Base-by-base conservation (phyloP, 2,797 vertebrate species). In the Malurus leucopterus region DNA sequence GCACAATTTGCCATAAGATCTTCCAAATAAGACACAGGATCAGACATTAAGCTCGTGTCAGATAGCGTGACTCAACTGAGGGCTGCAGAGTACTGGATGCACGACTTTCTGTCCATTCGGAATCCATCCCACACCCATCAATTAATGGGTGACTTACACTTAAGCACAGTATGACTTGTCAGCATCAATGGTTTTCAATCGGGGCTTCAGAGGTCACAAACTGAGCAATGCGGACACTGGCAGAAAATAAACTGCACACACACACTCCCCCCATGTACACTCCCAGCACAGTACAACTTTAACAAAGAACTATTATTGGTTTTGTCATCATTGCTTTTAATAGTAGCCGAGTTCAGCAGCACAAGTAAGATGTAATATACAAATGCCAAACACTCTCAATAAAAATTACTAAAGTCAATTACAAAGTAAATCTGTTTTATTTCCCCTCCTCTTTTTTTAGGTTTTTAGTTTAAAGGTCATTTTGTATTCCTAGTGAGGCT, bases 381-480 rank as follows among this genome's bases (percentile, higher is more conserved):
- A 96, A 95, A 94, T 68, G 55, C 41, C 90, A 96, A 80, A 89
- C 63, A 57, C 29, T 90, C 84, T 88, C 43, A 91, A 63, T 65
- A 93, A 93, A 79, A 93, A 92, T 79, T 76, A 94, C 46, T 93
- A 89, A 94, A 94, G 47, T 58, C n/a, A 86, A 90, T 94, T 92
- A 91, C 62, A 92, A 95, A 95, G 47, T 30, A 91, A 94, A 95
- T 92, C 71, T 53, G 71, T 73, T 96, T 96, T 93, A 94, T 93
- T 93, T 93, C 77, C 55, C 68, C 84, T 87, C 77, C 63, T 63
- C 18, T 58, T 86, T 91, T 90, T 89, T 47, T 20, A 0, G 1
- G 86, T 95, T 96, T 95, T 96, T 70, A 78, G 85, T 87, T 93
- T 88, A 93, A 95, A 96, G 92, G 70, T 90, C 76, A 82, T 83